Evolutionary conservation across 2,888 invertebrate genomes (phyloP), one percentile per base, ranked within the genome.

Genomic region (Drosophila seclusa): DNA sequence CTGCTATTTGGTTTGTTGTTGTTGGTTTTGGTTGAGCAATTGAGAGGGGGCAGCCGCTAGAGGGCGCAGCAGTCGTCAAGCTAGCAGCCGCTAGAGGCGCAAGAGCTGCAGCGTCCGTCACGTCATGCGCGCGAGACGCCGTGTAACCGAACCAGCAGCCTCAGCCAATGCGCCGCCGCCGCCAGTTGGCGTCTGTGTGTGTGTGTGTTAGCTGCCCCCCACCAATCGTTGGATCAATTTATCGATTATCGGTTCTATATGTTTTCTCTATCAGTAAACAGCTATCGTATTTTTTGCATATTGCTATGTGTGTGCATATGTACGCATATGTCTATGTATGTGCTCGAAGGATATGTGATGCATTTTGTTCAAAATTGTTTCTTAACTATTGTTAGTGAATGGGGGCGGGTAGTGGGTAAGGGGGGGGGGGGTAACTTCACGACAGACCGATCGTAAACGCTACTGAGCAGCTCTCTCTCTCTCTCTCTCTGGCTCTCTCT

Each of bases 91-190:
- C 66, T 36, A 64, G 16, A 21, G 65, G 42, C 64, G 50, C 77
- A 64, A 53, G 36, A 48, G 70, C 58, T 59, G 60, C 68, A 61
- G 74, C 53, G 61, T 61, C 48, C 48, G 27, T 61, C 64, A 58
- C 69, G 50, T 52, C 21, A 53, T 57, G 57, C 69, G 70, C 59
- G 32, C 62, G 29, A 60, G 49, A 58, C 68, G 76, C 69, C 72
- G 60, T 58, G 66, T 80, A 85, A 85, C 84, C 69, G 88, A 84
- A 80, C 84, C 84, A 84, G 84, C 88, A 85, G 84, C 78, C 69
- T 84, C 64, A 81, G 78, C 65, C 69, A 53, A 68, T 74, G 81
- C 68, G 53, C 67, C 49, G 64, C 66, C 53, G 65, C 64, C 69
- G 61, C 58, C 65, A 73, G 50, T 42, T 76, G 67, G 29, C 69